These are phyloP conservation scores for Mythimna ferrago DNA, from an alignment of 2,888 invertebrate genomes.

Conservation along the genomic window DNA sequence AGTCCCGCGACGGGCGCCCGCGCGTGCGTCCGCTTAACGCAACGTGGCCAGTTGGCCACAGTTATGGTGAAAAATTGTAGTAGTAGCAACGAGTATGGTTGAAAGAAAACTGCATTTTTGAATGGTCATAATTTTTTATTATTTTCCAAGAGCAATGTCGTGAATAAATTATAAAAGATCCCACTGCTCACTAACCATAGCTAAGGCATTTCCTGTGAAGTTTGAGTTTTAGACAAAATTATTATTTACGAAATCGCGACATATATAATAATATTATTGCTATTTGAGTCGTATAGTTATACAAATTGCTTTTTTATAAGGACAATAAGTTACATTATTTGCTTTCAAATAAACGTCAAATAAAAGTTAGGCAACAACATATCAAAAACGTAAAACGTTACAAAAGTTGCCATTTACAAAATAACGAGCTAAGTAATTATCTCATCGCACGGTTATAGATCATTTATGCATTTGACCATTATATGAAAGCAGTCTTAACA, in stretches of 20 bases:
- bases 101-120: slow-evolving; percentile 65
- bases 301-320: slow-evolving; percentile 24
- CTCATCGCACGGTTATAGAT: slow-evolving; percentile 35
- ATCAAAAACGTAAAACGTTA: slow-evolving; percentile 20
- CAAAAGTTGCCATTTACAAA: slow-evolving; percentile 27
- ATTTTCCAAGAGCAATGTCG: slow-evolving; percentile 70
- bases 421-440: slow-evolving; percentile 13
- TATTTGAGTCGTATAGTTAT: slow-evolving; percentile 27
- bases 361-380: slow-evolving; percentile 18
- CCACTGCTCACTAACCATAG: slow-evolving; percentile 78
- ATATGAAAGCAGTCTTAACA: slow-evolving; percentile 61
- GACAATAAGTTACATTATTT: slow-evolving; percentile 30
- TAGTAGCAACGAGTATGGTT: neutral
- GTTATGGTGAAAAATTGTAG: neutral
- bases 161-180: slow-evolving; percentile 71
- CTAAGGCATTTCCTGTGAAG: slow-evolving; percentile 73
- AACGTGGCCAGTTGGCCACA: too few relatives aligned
- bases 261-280: slow-evolving; percentile 36
- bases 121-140: slow-evolving; percentile 78
- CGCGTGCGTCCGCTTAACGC: too few relatives aligned
- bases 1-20: too few relatives aligned
- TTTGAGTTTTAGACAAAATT: slow-evolving; percentile 49
- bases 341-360: slow-evolving; percentile 53
- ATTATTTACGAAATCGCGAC: slow-evolving; percentile 27
- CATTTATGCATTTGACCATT: slow-evolving; percentile 44